Evolutionary conservation across 2,797 vertebrate species (phyloP).

Genomic region (Hyperoplus lanceolatus): DNA sequence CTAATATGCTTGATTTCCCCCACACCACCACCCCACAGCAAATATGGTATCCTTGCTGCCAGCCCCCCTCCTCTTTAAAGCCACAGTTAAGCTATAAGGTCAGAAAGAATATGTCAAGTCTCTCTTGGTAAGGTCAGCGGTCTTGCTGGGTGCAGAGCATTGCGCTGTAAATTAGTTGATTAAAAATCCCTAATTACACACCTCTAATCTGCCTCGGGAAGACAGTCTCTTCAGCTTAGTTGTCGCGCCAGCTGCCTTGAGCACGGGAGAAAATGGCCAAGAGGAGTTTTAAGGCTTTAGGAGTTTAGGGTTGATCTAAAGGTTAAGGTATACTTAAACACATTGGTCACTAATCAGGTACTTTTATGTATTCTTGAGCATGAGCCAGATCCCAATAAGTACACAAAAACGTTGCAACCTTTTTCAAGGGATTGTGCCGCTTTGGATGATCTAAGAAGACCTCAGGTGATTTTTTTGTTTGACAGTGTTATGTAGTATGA

Average conservation of each 20-base stretch:
- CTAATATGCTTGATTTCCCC: conserved; percentile 31
- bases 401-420: background rate
- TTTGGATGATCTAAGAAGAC: conserved; percentile 1
- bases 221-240: conserved; percentile 77
- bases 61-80: background rate
- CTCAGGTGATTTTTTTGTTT: conserved; percentile 4
- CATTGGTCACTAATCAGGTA: background rate
- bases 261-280: conserved; percentile 35
- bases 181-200: conserved; percentile 88
- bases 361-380: background rate
- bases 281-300: conserved; percentile 5
- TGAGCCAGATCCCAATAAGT: background rate
- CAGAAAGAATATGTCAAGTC: conserved; percentile 46
- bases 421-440: background rate
- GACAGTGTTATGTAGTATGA: background rate
- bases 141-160: conserved; percentile 73
- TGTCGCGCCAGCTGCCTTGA: conserved; percentile 72
- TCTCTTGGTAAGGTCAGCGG: conserved; percentile 73
- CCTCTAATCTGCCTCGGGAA: conserved; percentile 85
- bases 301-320: conserved; percentile 16
- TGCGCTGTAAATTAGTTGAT: conserved; percentile 90
- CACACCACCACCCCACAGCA: background rate
- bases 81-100: conserved; percentile 36
- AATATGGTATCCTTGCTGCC: conserved; percentile 19
- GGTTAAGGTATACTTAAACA: conserved; percentile 10